Evolutionary conservation across 2,888 invertebrate genomes (phyloP), one percentile per base, ranked within the genome.

Genomic region (Lysandra bellargus): DNA sequence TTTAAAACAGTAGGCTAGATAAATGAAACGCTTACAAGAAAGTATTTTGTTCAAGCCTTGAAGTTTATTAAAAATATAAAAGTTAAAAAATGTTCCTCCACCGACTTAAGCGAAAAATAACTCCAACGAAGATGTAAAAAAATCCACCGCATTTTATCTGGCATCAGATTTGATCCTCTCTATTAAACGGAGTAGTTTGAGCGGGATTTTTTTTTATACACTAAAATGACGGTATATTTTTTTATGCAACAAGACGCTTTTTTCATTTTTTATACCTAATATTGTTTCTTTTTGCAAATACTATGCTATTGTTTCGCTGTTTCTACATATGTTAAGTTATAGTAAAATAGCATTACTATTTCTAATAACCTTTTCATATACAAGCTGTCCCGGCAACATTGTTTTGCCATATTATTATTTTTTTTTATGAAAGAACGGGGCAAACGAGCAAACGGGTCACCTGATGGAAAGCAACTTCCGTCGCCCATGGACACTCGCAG

Each of bases 101-200:
- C 9, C 44, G 49, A 49, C 78, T 64, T 76, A 75, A 76, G 69
- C 76, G 69, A 76, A 80, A 80, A 79, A 76, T 79, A 79, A 76
- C 64, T 74, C 79, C 74, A 17, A 69, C 30, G 61, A 61, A 75
- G 79, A 75, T 61, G 49, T 37, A 44, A 75, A 75, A 79, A 79
- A 74, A 79, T 64, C 75, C 75, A 61, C 61, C 44, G 75, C 74
- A 37, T 75, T 79, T 75, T 79, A 79, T 79, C 64, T 53, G 61
- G 79, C 75, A 79, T 79, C 79, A 79, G 61, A 14, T 79, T 79
- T 79, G 74, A 79, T 79, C 64, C 79, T 44, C 33, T 75, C 79
- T 75, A 79, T 79, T 75, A 75, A 40, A 75, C 74, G 44, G n/a
- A 79, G 79, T 75, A 79, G 49, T 79, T 75, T 44, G 57, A 17